Conservation (phyloP, 2,113 vertebrate genomes). For the Boleophthalmus pectinirostris region DNA sequence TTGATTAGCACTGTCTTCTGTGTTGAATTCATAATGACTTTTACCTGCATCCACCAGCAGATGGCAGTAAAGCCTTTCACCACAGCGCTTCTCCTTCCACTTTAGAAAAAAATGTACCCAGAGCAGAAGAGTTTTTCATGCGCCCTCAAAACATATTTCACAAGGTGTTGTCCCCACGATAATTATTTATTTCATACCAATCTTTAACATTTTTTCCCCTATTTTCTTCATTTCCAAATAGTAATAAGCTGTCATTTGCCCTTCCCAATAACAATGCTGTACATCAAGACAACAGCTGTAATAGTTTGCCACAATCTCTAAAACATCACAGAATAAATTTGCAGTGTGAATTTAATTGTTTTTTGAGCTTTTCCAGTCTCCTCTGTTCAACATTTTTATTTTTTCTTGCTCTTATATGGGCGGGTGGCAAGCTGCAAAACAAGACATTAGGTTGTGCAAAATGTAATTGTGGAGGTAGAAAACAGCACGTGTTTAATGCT, state of each 20-base stretch:
- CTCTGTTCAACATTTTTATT: not conserved
- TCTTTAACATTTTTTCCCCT: not conserved
- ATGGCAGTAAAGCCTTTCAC: conserved; percentile 71
- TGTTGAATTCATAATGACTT: conserved; percentile 31
- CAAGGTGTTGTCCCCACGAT: conserved; percentile 19
- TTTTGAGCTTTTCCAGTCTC: not conserved
- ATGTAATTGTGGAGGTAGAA: conserved; percentile 65
- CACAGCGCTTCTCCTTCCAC: not conserved
- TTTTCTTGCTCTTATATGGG: not conserved
- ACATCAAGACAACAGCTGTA: not conserved
- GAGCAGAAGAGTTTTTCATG: conserved; percentile 20
- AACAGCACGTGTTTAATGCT: conserved; percentile 62
- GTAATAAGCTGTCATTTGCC: not conserved
- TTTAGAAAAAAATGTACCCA: not conserved
- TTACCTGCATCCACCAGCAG: conserved; percentile 46
- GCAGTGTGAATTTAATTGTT: not conserved
- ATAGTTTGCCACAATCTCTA: conserved; percentile 2
- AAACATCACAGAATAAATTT: not conserved
- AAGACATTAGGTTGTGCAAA: conserved; percentile 41
- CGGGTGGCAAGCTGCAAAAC: conserved; percentile 24
- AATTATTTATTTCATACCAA: not conserved
- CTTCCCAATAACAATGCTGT: not conserved
- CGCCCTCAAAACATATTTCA: conserved; percentile 16
- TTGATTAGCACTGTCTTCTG: conserved; percentile 39
- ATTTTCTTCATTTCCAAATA: not conserved